Base-by-base conservation (phyloP, 2,797 vertebrate species). In the Neostethus bicornis region DNA sequence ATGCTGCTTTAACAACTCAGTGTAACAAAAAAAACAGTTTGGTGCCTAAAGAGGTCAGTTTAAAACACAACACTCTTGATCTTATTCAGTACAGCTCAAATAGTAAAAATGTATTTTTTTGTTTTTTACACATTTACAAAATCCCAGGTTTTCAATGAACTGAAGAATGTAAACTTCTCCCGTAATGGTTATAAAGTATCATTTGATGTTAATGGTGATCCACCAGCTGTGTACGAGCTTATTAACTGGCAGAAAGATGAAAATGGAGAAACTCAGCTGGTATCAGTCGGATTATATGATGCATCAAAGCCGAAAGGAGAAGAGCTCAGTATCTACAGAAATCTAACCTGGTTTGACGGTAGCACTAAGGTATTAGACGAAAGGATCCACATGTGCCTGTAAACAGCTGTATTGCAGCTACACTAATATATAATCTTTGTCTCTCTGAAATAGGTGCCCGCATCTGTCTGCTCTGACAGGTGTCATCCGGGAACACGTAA, bases 201-300 rank as follows among this genome's bases (percentile, higher is more conserved):
- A 17, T 92, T 92, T 69, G 90, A 92, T 73, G 61, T 65, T 20
- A 90, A 88, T 0, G 91, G 91, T 4, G 89, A 92, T 48, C 85
- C 91, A 21, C 74, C 86, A 37, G 88, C 87, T 56, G 70, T 24
- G 4, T 92, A 92, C 42, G 90, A 91, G 41, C 59, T 92, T 25
- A 73, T 92, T 9, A 92, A 92, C 75, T 92, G 90, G 90, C 86
- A 91, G 49, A 65, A 29, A 56, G 69, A 1, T 21, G 4, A 65
- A 26, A 79, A 61, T 47, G 85, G 84, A 10, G 34, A 16, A 14
- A 54, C 79, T 39, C 46, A 79, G 25, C 62, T 91, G 47, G 77
- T 87, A 25, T 87, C 83, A 35, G 89, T 90, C 1, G 91, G 91
- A 0, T 58, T 63, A 20, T 91, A 91, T 23, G 85, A 90, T 59